phyloP scores from a whole-genome alignment of 2,888 invertebrate species.

The Carterocephalus palaemon region DNA sequence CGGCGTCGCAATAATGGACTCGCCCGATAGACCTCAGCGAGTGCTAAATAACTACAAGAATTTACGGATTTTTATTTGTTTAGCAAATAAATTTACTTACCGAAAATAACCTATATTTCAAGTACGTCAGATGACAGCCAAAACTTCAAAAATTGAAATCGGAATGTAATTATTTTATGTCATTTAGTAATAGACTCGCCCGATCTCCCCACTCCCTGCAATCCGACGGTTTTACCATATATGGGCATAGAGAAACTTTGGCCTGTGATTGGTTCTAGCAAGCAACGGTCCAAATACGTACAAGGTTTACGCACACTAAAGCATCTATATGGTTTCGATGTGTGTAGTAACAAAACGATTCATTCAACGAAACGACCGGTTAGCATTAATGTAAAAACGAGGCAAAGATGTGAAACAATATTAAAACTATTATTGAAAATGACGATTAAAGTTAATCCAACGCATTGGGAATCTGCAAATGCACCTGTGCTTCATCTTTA shows the following conservation, averaged over 20 bases:
- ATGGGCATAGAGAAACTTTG: conserved; percentile 86
- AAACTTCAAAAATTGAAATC: conserved; percentile 54
- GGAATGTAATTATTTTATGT: conserved; percentile 50
- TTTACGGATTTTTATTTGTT: conserved; percentile 42
- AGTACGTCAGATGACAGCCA: conserved; percentile 45
- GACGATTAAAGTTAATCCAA: no score
- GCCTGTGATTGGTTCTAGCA: conserved; percentile 81
- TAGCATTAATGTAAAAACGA: conserved; percentile 10
- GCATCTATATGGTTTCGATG: conserved; percentile 38
- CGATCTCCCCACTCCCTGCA: conserved; percentile 66
- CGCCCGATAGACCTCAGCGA: conserved; percentile 59
- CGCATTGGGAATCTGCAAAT: no score
- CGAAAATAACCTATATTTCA: conserved; percentile 34
- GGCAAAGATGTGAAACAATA: conserved; percentile 14
- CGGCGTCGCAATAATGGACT: conserved; percentile 62
- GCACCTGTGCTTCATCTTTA: no score
- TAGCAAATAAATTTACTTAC: conserved; percentile 45
- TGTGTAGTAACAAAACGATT: conserved; percentile 52
- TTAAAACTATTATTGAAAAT: no score
- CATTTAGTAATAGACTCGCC: conserved; percentile 62
- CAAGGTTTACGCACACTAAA: conserved; percentile 45
- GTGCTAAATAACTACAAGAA: conserved; percentile 48
- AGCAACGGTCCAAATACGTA: conserved; percentile 73
- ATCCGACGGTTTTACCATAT: conserved; percentile 87
- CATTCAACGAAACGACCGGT: conserved; percentile 48